phyloP scores from a whole-genome alignment of 2,888 invertebrate species.

The Blomia tropicalis region DNA sequence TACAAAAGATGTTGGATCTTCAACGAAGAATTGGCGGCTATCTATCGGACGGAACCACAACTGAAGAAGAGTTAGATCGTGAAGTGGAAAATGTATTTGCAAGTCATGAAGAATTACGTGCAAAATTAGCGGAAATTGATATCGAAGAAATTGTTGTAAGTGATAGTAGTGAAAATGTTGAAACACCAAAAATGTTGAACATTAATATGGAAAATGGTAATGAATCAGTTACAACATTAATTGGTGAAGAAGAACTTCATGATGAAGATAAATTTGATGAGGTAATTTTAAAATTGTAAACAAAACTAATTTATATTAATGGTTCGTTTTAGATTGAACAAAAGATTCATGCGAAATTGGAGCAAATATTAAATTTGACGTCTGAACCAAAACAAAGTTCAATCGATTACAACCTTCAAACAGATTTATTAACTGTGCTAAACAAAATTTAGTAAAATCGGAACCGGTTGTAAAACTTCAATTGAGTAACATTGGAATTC shows the following conservation, averaged over 20 bases:
- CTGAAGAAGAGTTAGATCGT: slow-evolving; percentile 12
- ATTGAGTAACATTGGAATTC: too few relatives aligned
- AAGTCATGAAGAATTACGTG: not conserved
- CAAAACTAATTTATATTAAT: not conserved
- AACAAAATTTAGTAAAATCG: too few relatives aligned
- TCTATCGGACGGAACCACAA: slow-evolving; percentile 8
- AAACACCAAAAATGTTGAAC: too few relatives aligned
- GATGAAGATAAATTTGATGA: not conserved
- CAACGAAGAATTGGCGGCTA: slow-evolving; percentile 8
- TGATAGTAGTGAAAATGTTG: not conserved
- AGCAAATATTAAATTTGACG: too few relatives aligned
- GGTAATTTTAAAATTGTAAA: not conserved
- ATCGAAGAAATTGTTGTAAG: not conserved
- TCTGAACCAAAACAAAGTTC: too few relatives aligned
- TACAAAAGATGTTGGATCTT: slow-evolving; percentile 14
- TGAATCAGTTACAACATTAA: not conserved
- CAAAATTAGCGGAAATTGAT: slow-evolving; percentile 15
- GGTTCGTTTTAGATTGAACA: not conserved
- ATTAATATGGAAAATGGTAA: too few relatives aligned
- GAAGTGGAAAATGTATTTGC: slow-evolving; percentile 7
- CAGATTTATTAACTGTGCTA: too few relatives aligned
- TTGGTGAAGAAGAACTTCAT: not conserved
- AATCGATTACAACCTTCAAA: too few relatives aligned
- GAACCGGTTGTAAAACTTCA: too few relatives aligned
- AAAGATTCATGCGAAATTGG: not conserved